Evolutionary conservation across 2,888 invertebrate genomes (phyloP).

Genomic region (Schizotus pectinicornis): DNA sequence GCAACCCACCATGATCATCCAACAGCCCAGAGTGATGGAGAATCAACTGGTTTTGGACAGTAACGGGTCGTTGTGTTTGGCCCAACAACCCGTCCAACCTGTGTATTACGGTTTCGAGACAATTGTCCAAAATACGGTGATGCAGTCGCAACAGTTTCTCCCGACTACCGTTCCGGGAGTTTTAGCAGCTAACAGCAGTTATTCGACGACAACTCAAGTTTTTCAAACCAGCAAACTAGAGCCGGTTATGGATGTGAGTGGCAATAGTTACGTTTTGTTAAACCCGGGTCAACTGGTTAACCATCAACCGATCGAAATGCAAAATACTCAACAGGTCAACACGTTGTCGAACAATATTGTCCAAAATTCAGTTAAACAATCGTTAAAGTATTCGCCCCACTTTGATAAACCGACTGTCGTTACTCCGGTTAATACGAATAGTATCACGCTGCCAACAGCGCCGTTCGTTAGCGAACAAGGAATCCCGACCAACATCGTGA

Average conservation of each 20-base stretch:
- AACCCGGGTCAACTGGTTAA: conserved; percentile 67
- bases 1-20: conserved; percentile 53
- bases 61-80: conserved; percentile 55
- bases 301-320: conserved; percentile 44
- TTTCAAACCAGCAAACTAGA: conserved; percentile 87
- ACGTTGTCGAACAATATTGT: conserved; percentile 17
- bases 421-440: conserved; percentile 59
- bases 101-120: conserved; percentile 85
- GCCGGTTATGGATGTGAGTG: conserved; percentile 77
- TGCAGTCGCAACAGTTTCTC: conserved; percentile 88
- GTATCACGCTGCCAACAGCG: conserved; percentile 68
- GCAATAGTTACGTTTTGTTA: conserved; percentile 71
- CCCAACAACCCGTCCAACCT: conserved; percentile 65
- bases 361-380: conserved; percentile 16
- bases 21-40: conserved; percentile 52
- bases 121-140: conserved; percentile 85
- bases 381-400: conserved; percentile 39
- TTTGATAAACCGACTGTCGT: conserved; percentile 42
- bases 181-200: conserved; percentile 80
- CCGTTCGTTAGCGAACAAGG: conserved; percentile 63
- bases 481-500: conserved; percentile 75
- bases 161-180: conserved; percentile 83
- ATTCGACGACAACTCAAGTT: conserved; percentile 83
- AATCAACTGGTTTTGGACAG: conserved; percentile 55
- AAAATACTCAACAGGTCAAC: conserved; percentile 33